Percentiles rank a stretch among this genome's conserved stretches.
Conservation (phyloP, 2,113 vertebrate species). For the Ivindomyrus marchei region DNA sequence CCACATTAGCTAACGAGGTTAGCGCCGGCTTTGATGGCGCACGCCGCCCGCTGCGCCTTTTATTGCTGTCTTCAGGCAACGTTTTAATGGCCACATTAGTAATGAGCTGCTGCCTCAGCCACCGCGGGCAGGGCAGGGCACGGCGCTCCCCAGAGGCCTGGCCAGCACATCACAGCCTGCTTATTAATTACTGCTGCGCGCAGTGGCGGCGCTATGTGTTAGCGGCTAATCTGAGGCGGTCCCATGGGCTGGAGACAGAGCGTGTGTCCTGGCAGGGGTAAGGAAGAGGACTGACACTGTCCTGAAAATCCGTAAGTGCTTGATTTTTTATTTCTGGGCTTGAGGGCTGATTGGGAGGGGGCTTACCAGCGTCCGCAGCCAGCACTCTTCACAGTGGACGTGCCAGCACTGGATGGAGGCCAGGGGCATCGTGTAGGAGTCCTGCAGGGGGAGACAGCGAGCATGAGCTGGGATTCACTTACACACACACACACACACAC, state of each 20-base stretch:
- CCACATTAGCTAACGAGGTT: conserved; percentile 81
- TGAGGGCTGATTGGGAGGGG: not conserved
- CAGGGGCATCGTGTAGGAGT: conserved; percentile 95
- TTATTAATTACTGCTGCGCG: conserved; percentile 66
- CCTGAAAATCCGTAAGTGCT: not conserved
- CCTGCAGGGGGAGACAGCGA: conserved; percentile 55
- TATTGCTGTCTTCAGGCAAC: conserved; percentile 89
- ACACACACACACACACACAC: not conserved
- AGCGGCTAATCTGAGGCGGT: conserved; percentile 27
- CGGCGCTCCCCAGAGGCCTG: conserved; percentile 61
- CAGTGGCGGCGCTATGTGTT: conserved; percentile 28
- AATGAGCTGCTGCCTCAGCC: conserved; percentile 57
- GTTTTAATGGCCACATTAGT: conserved; percentile 84
- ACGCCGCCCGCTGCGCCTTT: conserved; percentile 75
- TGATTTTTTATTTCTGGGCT: not conserved
- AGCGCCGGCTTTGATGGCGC: conserved; percentile 86
- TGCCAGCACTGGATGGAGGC: conserved; percentile 99
- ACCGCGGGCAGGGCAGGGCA: conserved; percentile 32
- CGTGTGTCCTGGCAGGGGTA: no score
- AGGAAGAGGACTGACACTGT: not conserved
- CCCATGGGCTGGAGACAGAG: conserved; percentile 12
- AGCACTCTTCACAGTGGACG: conserved; percentile 99
- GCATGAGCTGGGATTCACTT: not conserved
- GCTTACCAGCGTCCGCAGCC: conserved; percentile 97
- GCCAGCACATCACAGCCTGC: conserved; percentile 58